Evolutionary conservation across 2,888 invertebrate genomes (phyloP).

Genomic region (Timandra comae): DNA sequence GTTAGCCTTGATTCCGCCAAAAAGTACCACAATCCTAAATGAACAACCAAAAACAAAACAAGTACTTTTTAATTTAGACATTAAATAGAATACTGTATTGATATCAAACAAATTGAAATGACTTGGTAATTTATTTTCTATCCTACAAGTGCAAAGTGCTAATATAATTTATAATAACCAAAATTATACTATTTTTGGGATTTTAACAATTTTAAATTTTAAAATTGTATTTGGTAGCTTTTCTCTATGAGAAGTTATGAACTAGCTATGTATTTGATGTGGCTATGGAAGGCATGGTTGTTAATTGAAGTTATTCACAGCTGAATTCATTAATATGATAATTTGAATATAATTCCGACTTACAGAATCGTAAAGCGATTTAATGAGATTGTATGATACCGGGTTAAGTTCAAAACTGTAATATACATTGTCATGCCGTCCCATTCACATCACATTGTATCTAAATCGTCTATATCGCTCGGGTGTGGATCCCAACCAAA

Average conservation of each 20-base stretch:
- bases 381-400: too few species aligned
- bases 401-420: too few species aligned
- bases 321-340: too few species aligned
- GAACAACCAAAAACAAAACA: constrained; percentile 26
- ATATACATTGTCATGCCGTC: too few species aligned
- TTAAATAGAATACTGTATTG: constrained; percentile 28
- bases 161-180: constrained; percentile 35
- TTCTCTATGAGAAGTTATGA: constrained; percentile 14
- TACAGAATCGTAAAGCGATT: too few species aligned
- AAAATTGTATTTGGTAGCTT: constrained; percentile 41
- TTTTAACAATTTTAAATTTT: constrained; percentile 31
- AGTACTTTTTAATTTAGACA: constrained; percentile 13
- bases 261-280: constrained; percentile 38
- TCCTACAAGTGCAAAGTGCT: constrained; percentile 52
- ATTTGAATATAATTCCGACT: too few species aligned
- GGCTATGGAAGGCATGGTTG: too few species aligned
- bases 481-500: constrained; percentile 40
- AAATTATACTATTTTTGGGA: constrained; percentile 41
- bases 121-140: constrained; percentile 33
- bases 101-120: constrained; percentile 24
- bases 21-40: constrained; percentile 23
- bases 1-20: too few species aligned
- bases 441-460: too few species aligned
- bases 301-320: too few species aligned
- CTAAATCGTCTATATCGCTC: constrained; percentile 24